Base-by-base conservation (phyloP, 2,797 vertebrate species). In the Gobio occitaniae region DNA sequence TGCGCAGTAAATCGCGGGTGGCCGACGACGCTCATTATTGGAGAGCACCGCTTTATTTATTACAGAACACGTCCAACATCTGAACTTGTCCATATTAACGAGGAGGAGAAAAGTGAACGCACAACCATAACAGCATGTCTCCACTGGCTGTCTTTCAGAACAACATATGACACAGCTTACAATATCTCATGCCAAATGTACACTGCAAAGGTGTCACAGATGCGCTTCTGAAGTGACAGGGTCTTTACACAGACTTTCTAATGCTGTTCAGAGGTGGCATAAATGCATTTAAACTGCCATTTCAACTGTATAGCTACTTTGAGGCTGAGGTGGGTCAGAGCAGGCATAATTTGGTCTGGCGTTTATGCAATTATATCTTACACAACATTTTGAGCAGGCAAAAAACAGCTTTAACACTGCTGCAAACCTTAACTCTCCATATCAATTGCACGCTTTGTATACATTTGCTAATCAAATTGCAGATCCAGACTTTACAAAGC, bases 1-100 rank as follows among this genome's bases (percentile, higher is more conserved):
- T 81, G 89, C 90, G 82, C 91, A 90, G 91, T 95, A 93, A 95
- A 95, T 91, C 56, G 92, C 93, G 93, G 94, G 95, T 95, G 95
- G 94, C 90, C 93, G 90, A 90, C 91, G 88, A 89, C 92, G 80
- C 90, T 92, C 90, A 92, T 94, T 93, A 92, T 93, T 92, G 88
- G 83, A 89, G 80, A 84, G 86, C 91, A 84, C 85, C 84, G 79
- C 91, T 92, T 93, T 94, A 90, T 93, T 88, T 88, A 92, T 93
- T 90, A 91, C 86, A 78, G 89, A 91, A 91, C 90, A 91, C 75
- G 89, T 88, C 84, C 86, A 92, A 91, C 88, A 80, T 90, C 90
- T 86, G 75, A 91, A 90, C 89, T 89, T 92, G 78, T 90, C 75
- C n/a, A 88, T 90, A 89, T 86, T 78, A 91, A 89, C 76, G 56